Evolutionary conservation across 2,113 vertebrate species (phyloP).

Genomic region (Odobenus rosmarus): DNA sequence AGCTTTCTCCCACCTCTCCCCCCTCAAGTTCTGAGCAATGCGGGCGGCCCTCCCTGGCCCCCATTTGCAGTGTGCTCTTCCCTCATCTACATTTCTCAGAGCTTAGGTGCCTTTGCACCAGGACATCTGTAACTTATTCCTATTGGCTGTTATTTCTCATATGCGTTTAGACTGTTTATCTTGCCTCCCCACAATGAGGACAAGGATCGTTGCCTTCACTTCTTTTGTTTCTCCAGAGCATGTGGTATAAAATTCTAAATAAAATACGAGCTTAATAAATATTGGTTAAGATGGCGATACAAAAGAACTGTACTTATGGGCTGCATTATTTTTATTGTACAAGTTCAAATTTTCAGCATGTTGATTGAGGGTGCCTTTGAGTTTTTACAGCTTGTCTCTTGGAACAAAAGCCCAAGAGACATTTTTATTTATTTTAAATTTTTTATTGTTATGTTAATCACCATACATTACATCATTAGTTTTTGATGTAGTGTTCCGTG

Average conservation of each 20-base stretch:
- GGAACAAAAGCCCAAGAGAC: neutral
- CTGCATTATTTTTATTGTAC: neutral
- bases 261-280: constrained; percentile 71
- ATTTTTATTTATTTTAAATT: neutral
- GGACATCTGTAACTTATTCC: constrained; percentile 23
- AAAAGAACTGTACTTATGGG: constrained; percentile 5
- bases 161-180: constrained; percentile 35
- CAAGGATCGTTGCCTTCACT: constrained; percentile 29
- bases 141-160: neutral
- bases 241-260: constrained; percentile 41
- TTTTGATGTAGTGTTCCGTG: no score
- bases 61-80: neutral
- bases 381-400: neutral
- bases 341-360: constrained; percentile 29
- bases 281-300: neutral
- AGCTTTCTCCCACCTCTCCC: neutral
- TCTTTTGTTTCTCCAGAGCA: constrained; percentile 42
- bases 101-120: neutral
- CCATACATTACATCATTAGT: no score
- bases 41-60: neutral
- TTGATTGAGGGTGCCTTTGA: constrained; percentile 37
- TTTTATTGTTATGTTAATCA: no score
- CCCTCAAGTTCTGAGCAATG: neutral
- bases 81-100: neutral
- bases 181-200: neutral